phyloP scores from a whole-genome alignment of 1,140 invertebrate genomes.

The Batillaria attramentaria region DNA sequence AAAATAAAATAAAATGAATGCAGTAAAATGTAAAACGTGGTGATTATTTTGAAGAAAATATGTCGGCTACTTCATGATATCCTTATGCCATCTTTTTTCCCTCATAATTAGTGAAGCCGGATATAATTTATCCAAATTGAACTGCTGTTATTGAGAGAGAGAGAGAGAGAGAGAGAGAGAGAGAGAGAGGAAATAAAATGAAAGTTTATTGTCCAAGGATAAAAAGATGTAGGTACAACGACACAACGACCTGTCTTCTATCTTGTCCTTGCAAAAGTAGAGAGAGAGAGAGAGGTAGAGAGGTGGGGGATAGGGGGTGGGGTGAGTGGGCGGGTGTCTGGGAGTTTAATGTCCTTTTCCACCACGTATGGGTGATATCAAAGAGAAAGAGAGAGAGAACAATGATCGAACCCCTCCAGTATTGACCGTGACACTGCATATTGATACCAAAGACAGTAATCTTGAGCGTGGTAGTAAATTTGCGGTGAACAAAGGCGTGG shows the following conservation, averaged over 20 bases:
- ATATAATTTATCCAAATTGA: neutral
- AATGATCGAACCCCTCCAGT: neutral
- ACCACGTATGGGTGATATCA: too few relatives aligned
- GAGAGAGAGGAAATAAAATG: neutral
- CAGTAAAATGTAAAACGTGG: too few relatives aligned
- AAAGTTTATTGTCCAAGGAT: neutral
- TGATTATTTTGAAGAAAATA: too few relatives aligned
- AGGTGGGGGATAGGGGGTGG: neutral
- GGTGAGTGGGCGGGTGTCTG: neutral
- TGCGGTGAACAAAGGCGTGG: neutral
- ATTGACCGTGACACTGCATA: neutral
- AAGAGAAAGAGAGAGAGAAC: too few relatives aligned
- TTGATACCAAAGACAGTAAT: neutral
- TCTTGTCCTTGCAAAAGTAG: neutral
- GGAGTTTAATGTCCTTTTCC: neutral
- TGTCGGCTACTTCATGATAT: too few relatives aligned
- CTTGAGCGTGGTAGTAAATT: neutral
- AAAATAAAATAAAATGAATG: too few relatives aligned
- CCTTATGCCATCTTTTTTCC: neutral
- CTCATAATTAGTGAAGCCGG: too few relatives aligned
- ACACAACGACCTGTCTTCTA: neutral
- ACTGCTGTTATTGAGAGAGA: neutral
- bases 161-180: conserved; percentile 13
- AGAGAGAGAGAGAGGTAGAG: neutral
- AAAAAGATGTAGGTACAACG: neutral